Evolutionary conservation across 2,797 vertebrate genomes (phyloP).

Genomic region (Darevskia nairensis): DNA sequence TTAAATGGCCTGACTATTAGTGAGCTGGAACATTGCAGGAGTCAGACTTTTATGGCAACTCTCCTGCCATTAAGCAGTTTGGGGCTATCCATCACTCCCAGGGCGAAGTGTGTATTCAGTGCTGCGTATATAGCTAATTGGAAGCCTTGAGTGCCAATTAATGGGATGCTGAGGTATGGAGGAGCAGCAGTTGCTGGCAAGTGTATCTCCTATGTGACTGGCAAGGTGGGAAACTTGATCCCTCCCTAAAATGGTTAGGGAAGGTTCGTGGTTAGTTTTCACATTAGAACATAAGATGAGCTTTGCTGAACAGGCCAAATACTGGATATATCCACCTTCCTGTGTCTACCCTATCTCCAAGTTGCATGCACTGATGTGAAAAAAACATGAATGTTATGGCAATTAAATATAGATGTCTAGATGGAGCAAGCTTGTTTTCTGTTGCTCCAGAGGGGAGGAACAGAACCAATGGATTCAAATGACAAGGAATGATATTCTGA

Average conservation of each 20-base stretch:
- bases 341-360: neutral
- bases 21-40: neutral
- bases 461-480: too few species aligned
- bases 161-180: neutral
- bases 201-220: neutral
- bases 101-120: slow-evolving; percentile 21
- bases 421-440: too few species aligned
- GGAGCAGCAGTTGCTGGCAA: slow-evolving; percentile 1
- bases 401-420: too few species aligned
- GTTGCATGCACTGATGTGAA: too few species aligned
- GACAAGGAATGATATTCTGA: too few species aligned
- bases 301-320: neutral
- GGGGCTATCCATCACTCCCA: neutral
- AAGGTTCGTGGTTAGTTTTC: neutral
- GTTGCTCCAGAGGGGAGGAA: too few species aligned
- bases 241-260: too few species aligned
- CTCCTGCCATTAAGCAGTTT: slow-evolving; percentile 33
- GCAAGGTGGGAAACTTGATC: neutral
- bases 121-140: slow-evolving; percentile 5
- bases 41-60: slow-evolving; percentile 10
- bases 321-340: neutral
- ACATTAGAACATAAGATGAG: neutral
- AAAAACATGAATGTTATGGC: too few species aligned
- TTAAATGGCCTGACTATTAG: neutral
- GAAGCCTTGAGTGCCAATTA: slow-evolving; percentile 26